Evolutionary conservation across 2,888 invertebrate species (phyloP), one percentile per base, ranked within the genome.

Genomic region (Parnassius smintheus): DNA sequence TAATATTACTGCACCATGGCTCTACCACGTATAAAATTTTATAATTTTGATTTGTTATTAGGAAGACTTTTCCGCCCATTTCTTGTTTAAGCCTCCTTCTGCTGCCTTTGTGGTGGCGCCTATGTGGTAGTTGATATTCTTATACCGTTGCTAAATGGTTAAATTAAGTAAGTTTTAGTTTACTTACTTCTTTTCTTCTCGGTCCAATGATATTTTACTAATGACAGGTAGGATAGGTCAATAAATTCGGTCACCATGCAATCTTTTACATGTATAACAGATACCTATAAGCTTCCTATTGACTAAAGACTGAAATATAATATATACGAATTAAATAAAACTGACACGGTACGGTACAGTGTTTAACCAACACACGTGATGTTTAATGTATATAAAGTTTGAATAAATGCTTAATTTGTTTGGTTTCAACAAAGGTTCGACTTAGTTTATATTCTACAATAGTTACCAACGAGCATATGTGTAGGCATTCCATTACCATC

Each of bases 401-500:
- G 25, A 64, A 64, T 56, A 64, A 56, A 64, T 49, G 9, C 59
- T 51, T 52, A 64, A 56, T 64, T 64, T 56, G 56, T 56, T 25
- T 56, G 46, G 25, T 56, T 51, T 57, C 52, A 62, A 59, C 50
- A 56, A 55, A 55, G 51, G 50, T 50, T 18, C 18, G 42, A 13
- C 56, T 52, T 64, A 64, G 56, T 64, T 64, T 59, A 64, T 56
- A 64, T 64, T 64, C 64, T 48, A 59, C 56, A 64, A 59, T 64
- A 59, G 59, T 64, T 60, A 52, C 59, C 64, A 73, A 70, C 69
- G 69, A 65, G 74, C 70, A 72, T 76, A 74, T 76, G 78, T 77
- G 76, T 62, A 66, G 75, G 71, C 74, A 74, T 75, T 71, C 73
- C 69, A 72, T 76, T 81, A 78, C 75, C 81, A 83, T 81, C 81